A percentile compares a stretch with the other conserved stretches of the same genome.
Conservation (phyloP, 1,140 invertebrate genomes). For the Ganaspis sp. region DNA sequence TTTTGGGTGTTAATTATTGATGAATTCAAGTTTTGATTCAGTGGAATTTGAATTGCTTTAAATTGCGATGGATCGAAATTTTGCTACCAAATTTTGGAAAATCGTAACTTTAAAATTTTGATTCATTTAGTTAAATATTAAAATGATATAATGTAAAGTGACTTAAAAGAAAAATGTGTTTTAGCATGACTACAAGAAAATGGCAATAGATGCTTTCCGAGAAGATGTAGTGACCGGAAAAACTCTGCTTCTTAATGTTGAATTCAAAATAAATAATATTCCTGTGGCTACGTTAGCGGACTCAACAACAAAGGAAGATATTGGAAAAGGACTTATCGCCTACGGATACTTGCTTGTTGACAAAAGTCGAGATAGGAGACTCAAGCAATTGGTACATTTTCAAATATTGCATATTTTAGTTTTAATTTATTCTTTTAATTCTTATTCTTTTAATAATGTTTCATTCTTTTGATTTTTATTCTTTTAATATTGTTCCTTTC, state of each 20-base stretch:
- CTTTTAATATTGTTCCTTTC: no score
- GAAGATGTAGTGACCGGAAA: conserved; percentile 81
- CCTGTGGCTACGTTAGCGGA: conserved; percentile 85
- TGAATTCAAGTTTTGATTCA: no score
- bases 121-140: no score
- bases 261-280: conserved; percentile 80
- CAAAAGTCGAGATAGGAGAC: conserved; percentile 85
- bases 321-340: conserved; percentile 89
- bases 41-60: no score
- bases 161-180: no score
- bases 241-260: conserved; percentile 85
- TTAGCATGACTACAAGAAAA: conserved; percentile 85
- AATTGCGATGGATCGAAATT: no score
- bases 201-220: conserved; percentile 84
- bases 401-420: conserved; percentile 2
- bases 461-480: conserved; percentile 22
- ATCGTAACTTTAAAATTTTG: no score
- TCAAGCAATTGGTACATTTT: conserved; percentile 84
- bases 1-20: no score
- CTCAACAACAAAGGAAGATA: conserved; percentile 85
- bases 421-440: conserved; percentile 20
- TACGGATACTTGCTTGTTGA: conserved; percentile 92
- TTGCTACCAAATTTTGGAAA: no score
- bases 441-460: conserved; percentile 1
- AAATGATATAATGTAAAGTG: no score